phyloP scores from a whole-genome alignment of 2,797 vertebrate genomes.

The Danio jaintianensis region DNA sequence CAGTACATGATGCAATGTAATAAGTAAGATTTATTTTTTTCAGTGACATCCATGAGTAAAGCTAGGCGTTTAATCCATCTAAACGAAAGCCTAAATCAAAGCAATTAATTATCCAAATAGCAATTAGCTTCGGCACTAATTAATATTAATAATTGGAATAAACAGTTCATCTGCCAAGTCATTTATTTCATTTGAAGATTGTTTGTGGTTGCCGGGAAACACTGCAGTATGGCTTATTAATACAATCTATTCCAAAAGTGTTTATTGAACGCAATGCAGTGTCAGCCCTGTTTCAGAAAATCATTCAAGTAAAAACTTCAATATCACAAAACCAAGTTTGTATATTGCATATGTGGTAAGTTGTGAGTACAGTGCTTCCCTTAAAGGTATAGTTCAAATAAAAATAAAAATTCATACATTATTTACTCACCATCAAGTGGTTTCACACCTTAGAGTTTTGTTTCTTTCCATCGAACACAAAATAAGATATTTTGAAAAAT shows the following conservation, averaged over 20 bases:
- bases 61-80: neutral
- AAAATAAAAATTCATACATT: too few species aligned
- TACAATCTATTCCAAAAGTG: conserved; percentile 10
- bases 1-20: neutral
- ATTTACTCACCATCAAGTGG: too few species aligned
- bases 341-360: neutral
- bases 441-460: too few species aligned
- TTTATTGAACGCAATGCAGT: neutral
- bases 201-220: conserved; percentile 7
- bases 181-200: neutral
- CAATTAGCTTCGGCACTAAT: conserved; percentile 4
- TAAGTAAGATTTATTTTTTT: neutral
- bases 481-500: too few species aligned
- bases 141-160: conserved; percentile 21
- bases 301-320: neutral
- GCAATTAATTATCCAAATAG: neutral
- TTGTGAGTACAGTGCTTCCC: neutral
- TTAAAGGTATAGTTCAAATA: neutral
- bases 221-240: neutral
- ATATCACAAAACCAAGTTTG: neutral
- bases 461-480: too few species aligned
- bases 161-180: conserved; percentile 13
- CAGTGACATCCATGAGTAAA: neutral
- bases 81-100: conserved; percentile 1
- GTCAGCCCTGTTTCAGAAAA: neutral